Conservation (phyloP, 2,888 invertebrate species). For the Oscheius onirici region DNA sequence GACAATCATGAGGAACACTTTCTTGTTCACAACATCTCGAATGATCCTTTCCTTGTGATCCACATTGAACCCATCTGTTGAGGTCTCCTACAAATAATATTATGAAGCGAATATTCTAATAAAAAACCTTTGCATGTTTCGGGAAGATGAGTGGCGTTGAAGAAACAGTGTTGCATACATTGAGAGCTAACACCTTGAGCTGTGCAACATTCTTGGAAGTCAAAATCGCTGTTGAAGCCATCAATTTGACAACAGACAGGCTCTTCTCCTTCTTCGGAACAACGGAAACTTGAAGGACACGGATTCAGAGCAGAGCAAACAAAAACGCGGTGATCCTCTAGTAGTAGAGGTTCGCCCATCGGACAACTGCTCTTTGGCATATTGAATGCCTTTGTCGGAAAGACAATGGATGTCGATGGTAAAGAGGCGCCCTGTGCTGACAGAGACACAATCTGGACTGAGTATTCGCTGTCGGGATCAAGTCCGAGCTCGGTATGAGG, state of each 20-base stretch:
- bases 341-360: conserved; percentile 50
- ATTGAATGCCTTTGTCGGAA: conserved; percentile 41
- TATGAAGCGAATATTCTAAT: background rate
- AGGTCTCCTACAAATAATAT: conserved; percentile 32
- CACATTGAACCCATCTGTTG: conserved; percentile 55
- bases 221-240: conserved; percentile 28
- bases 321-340: conserved; percentile 36
- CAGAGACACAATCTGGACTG: conserved; percentile 48
- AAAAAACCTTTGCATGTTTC: conserved; percentile 33
- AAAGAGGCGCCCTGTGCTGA: conserved; percentile 48
- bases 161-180: conserved; percentile 44
- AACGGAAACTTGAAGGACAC: conserved; percentile 37
- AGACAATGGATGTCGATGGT: conserved; percentile 57
- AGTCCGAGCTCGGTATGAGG: conserved; percentile 52
- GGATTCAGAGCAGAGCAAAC: conserved; percentile 25
- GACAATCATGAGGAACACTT: conserved; percentile 45
- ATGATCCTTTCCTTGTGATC: conserved; percentile 59
- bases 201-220: conserved; percentile 50
- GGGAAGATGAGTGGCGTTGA: conserved; percentile 44
- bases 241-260: conserved; percentile 47
- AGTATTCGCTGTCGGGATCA: conserved; percentile 53
- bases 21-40: conserved; percentile 53
- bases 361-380: conserved; percentile 34
- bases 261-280: conserved; percentile 41
- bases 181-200: conserved; percentile 44